Evolutionary conservation across 2,113 vertebrate genomes (phyloP), one percentile per base, ranked within the genome.

Genomic region (Aleadryas rufinucha): DNA sequence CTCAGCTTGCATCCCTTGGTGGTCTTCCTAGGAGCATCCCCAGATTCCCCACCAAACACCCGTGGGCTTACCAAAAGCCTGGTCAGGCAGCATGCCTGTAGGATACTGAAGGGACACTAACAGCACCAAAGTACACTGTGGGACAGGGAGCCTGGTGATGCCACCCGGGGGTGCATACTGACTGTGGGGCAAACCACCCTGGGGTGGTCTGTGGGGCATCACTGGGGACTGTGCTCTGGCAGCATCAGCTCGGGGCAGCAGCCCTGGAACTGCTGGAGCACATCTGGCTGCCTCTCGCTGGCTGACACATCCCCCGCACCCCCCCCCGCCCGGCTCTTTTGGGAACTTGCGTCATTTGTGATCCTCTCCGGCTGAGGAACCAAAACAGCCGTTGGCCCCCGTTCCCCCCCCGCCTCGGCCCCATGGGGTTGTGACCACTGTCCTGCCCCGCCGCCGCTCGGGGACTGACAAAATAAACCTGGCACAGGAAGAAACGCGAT

Each of bases 321-420:
- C 56, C 63, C 63, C 87, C 71, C 86, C 56, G 16, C 52, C 35
- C 2, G 4, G 75, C 59, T 90, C 80, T 88, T 82, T 89, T 77
- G 92, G 78, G 85, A 94, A 94, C 72, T 93, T 90, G 90, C 91
- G 81, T 95, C 95, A 96, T 76, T 92, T 84, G 81, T 64, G 95
- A 95, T 93, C 85, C 81, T 87, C 91, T 70, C 64, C 3, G 10
- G 74, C 71, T 68, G 35, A 83, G 9, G 71, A 93, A 84, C 6
- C 54, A 94, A 93, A 96, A 94, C 94, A 91, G 47, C 63, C 26
- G 8, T 26, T 11, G 44, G 50, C 54, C 35, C 7, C 52, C 13
- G 5, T 27, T 3, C 19, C 17, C 4, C 5, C 23, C 14, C 21
- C 2, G 2, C 18, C 85, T 45, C 63, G 27, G 18, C 45, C 61